Base-by-base conservation (phyloP, 2,888 invertebrate genomes). In the Zygogramma bicolorata region DNA sequence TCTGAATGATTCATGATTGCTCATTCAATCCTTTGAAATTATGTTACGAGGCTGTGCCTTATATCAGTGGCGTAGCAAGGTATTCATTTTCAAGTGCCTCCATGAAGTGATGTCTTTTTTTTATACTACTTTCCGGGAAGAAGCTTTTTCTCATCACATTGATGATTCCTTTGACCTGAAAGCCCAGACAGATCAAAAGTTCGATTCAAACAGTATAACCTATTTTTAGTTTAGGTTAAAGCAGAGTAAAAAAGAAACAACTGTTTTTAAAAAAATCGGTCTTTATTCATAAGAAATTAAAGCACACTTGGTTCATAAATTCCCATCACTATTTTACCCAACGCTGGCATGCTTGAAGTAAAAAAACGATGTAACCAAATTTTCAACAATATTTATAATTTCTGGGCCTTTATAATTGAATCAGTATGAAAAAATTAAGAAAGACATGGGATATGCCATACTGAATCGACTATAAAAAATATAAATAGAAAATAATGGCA, bases 241-340 rank as follows among this genome's bases (percentile, higher is more conserved):
- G n/a, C n/a, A n/a, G n/a, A n/a, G n/a, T n/a, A n/a, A n/a, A n/a
- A 71, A 68, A 61, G 53, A 71, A 68, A 68, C 61, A 40, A 49
- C 34, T 1, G 25, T 25, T n/a, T 49, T 79, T 84, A 83, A 84
- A 87, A 87, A 87, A 87, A 86, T 86, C 85, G 84, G 86, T 87
- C 85, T 87, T 87, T 87, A 87, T 86, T 86, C 80, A 81, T 85
- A 85, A 82, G 85, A 86, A 87, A 87, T 84, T 87, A 86, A 87
- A 87, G 87, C 87, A 87, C 87, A 86, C 87, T 86, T 86, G 87
- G 87, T 87, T 87, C 86, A 87, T 84, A 86, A 85, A 85, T 85
- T 84, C 83, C 81, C 80, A 83, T 82, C 81, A 80, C 82, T 82
- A 82, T 81, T 81, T 83, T 77, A 81, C 79, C 78, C 81, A 83